phyloP scores from a whole-genome alignment of 1,140 invertebrate species.

The Drosophila nebulosa region DNA sequence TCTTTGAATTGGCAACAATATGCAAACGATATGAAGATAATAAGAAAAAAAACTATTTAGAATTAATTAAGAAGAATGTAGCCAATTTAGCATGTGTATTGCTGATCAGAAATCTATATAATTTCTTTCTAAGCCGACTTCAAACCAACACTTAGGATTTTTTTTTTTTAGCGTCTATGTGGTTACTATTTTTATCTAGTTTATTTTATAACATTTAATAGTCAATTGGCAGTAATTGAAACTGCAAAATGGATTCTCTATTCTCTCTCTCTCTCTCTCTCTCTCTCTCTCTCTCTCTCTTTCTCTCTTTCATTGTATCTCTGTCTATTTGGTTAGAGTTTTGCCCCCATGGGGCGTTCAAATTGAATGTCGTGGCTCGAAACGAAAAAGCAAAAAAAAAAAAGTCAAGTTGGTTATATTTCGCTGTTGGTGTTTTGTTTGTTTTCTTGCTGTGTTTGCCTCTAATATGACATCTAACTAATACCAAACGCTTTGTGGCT shows the following conservation, averaged over 20 bases:
- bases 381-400: background rate
- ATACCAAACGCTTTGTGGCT: slow-evolving; percentile 42
- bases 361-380: slow-evolving; percentile 72
- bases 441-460: slow-evolving; percentile 31
- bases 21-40: too few species aligned
- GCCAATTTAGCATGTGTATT: too few species aligned
- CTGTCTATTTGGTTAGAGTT: background rate
- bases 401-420: slow-evolving; percentile 59
- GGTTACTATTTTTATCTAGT: background rate
- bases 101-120: too few species aligned
- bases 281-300: background rate
- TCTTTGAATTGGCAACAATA: too few species aligned
- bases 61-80: too few species aligned
- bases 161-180: background rate
- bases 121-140: too few species aligned
- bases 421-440: slow-evolving; percentile 15
- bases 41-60: too few species aligned
- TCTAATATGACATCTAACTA: slow-evolving; percentile 73
- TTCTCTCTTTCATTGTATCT: slow-evolving; percentile 23
- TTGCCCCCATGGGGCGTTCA: slow-evolving; percentile 49
- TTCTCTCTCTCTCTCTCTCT: slow-evolving; percentile 5
- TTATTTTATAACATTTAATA: slow-evolving; percentile 22
- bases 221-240: slow-evolving; percentile 50
- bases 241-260: slow-evolving; percentile 35
- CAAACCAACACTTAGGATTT: background rate